phyloP scores from a whole-genome alignment of 1,140 invertebrate species.

The Leptestheria dahalacensis region DNA sequence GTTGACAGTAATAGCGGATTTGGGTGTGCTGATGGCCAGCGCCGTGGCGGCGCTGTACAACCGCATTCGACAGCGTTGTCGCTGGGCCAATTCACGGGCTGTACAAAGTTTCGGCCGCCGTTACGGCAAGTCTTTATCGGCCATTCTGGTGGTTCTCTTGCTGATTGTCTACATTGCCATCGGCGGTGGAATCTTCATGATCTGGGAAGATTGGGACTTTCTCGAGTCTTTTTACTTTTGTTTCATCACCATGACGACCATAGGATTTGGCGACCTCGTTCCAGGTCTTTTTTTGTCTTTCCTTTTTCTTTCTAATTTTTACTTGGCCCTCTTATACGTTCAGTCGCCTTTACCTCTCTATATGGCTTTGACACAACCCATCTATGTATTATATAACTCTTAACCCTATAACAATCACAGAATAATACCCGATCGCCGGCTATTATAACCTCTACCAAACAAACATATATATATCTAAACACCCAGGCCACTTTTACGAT shows the following conservation, averaged over 20 bases:
- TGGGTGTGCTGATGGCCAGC: slow-evolving; percentile 71
- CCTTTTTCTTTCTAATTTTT: not conserved
- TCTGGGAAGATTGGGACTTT: slow-evolving; percentile 78
- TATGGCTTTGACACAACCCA: too few relatives aligned
- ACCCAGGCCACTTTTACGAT: too few relatives aligned
- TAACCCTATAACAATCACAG: too few relatives aligned
- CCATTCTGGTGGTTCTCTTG: slow-evolving; percentile 49
- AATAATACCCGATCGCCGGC: too few relatives aligned
- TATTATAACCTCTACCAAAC: too few relatives aligned
- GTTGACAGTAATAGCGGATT: slow-evolving; percentile 79
- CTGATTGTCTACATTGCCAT: slow-evolving; percentile 60
- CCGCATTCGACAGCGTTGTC: slow-evolving; percentile 9
- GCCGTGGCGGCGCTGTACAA: slow-evolving; percentile 35
- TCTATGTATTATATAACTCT: too few relatives aligned
- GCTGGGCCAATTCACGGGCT: slow-evolving; percentile 4
- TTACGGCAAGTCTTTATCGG: slow-evolving; percentile 37
- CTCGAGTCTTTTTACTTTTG: slow-evolving; percentile 89
- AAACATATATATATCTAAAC: too few relatives aligned
- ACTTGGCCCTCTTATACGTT: not conserved
- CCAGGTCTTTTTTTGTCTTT: slow-evolving; percentile 46
- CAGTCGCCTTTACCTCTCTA: not conserved
- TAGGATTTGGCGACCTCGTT: slow-evolving; percentile 81
- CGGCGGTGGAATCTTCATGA: slow-evolving; percentile 39
- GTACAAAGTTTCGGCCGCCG: slow-evolving; percentile 15
- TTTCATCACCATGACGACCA: slow-evolving; percentile 88